A percentile compares a stretch with the other conserved stretches of the same genome.
phyloP scores from a whole-genome alignment of 1,140 invertebrate species.

The Hyposmocoma kahamanoa region DNA sequence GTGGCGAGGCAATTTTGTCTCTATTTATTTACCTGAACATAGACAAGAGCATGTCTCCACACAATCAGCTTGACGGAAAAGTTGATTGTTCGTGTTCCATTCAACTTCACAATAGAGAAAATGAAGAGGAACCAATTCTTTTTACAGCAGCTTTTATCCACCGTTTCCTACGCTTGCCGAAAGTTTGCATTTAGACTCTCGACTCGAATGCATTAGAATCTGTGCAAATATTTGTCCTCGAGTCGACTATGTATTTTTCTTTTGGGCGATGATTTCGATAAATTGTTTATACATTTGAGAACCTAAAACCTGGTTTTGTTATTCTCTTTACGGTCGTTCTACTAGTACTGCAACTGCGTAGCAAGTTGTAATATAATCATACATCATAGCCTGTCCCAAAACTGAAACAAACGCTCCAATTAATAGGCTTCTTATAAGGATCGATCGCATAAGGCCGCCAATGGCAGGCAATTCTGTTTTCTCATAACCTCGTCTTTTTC shows the following conservation, averaged over 20 bases:
- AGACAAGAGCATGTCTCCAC: slow-evolving; percentile 68
- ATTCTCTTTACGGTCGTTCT: too few relatives aligned
- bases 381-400: slow-evolving; percentile 5
- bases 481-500: slow-evolving; percentile 29
- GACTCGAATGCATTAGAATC: slow-evolving; percentile 52
- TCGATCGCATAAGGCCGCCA: slow-evolving; percentile 23
- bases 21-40: slow-evolving; percentile 65
- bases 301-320: too few relatives aligned
- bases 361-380: background rate
- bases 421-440: slow-evolving; percentile 39
- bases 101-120: slow-evolving; percentile 70
- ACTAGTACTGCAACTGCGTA: background rate
- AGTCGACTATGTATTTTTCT: slow-evolving; percentile 38
- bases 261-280: slow-evolving; percentile 41
- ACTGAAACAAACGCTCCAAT: slow-evolving; percentile 20
- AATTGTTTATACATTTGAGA: slow-evolving; percentile 40
- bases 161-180: slow-evolving; percentile 57
- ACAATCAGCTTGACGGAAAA: slow-evolving; percentile 64
- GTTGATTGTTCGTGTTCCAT: slow-evolving; percentile 68
- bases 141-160: slow-evolving; percentile 57
- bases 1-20: slow-evolving; percentile 54
- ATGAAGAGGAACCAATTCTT: slow-evolving; percentile 69
- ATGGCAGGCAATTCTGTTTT: slow-evolving; percentile 22
- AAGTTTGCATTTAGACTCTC: slow-evolving; percentile 61
- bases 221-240: slow-evolving; percentile 57